Conservation (phyloP, 2,797 vertebrate species). For the Atherinosoma microstoma region DNA sequence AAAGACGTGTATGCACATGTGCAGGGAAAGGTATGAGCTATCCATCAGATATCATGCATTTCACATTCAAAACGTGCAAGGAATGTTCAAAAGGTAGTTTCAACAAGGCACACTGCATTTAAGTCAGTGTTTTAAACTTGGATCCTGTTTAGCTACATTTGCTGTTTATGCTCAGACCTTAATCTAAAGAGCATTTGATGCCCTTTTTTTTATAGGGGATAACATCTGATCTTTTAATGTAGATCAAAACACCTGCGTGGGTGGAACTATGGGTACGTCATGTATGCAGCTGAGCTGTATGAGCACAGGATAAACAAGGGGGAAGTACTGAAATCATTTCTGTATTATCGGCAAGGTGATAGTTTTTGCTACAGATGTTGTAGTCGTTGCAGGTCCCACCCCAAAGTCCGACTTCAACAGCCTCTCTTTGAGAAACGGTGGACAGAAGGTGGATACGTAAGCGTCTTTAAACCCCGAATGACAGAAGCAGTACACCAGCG, state of each 20-base stretch:
- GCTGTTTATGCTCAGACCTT: background rate
- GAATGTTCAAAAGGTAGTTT: background rate
- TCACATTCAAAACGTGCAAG: background rate
- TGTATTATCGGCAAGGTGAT: slow-evolving; percentile 9
- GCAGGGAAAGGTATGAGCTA: background rate
- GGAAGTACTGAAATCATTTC: slow-evolving; percentile 16
- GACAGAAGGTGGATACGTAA: slow-evolving; percentile 69
- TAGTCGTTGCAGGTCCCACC: background rate
- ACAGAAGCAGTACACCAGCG: slow-evolving; percentile 84
- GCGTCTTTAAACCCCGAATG: slow-evolving; percentile 80
- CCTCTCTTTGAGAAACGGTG: slow-evolving; percentile 28
- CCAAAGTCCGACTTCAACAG: slow-evolving; percentile 1
- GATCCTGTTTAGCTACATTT: background rate
- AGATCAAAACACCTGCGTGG: background rate
- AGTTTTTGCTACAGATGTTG: background rate
- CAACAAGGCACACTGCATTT: no score
- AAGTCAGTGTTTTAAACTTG: background rate
- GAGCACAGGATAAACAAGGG: background rate
- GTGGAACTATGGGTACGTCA: slow-evolving; percentile 4
- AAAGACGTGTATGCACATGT: background rate
- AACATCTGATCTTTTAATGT: background rate
- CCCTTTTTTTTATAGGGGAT: background rate
- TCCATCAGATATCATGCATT: background rate
- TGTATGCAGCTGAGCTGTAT: background rate
- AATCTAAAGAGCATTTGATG: background rate